A percentile compares a stretch with the other conserved stretches of the same genome.
Evolutionary conservation across 2,888 invertebrate species (phyloP).

Genomic region (Phortica okadai): DNA sequence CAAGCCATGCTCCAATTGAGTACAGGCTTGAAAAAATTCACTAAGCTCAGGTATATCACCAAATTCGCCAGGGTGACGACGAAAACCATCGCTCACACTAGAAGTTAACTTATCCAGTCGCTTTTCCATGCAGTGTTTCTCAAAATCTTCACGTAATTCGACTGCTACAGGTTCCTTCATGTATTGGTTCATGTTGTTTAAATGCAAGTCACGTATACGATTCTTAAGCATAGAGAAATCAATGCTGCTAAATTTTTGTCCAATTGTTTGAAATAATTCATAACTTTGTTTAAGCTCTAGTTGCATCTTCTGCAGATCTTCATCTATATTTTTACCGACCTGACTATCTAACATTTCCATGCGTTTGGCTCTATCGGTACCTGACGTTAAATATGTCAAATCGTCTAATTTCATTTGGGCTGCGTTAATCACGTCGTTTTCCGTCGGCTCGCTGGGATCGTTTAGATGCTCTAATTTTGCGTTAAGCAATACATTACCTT

Average conservation of each 20-base stretch:
- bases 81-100: constrained; percentile 63
- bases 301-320: constrained; percentile 68
- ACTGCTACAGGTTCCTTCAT: constrained; percentile 50
- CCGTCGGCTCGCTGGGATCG: neutral
- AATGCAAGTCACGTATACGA: constrained; percentile 70
- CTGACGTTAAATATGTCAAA: neutral
- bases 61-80: constrained; percentile 73
- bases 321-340: constrained; percentile 55
- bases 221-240: constrained; percentile 63
- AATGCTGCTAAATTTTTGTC: constrained; percentile 69
- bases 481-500: too few species aligned
- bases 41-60: constrained; percentile 73
- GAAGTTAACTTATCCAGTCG: constrained; percentile 62
- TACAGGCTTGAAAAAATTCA: constrained; percentile 70
- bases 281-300: constrained; percentile 66
- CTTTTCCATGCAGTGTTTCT: constrained; percentile 60
- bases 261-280: constrained; percentile 67
- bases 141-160: constrained; percentile 61
- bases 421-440: constrained; percentile 9
- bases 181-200: constrained; percentile 52
- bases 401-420: neutral
- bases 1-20: constrained; percentile 69
- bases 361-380: constrained; percentile 13
- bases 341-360: constrained; percentile 50
- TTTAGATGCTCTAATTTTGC: too few species aligned